Conservation (phyloP, 2,888 invertebrate species). For the Lasioglossum leucozonium region DNA sequence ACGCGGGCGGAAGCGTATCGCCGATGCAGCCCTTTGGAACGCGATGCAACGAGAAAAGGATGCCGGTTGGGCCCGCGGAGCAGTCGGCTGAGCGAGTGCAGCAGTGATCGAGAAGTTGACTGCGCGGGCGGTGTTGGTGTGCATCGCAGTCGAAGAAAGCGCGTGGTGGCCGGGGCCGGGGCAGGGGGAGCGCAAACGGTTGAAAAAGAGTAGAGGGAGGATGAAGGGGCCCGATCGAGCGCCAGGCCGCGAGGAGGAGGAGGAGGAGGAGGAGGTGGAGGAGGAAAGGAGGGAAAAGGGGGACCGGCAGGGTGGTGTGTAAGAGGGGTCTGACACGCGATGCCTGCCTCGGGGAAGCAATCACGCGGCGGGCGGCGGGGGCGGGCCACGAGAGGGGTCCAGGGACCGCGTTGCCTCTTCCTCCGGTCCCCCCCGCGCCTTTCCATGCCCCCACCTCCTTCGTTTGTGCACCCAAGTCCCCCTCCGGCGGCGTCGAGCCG, state of each 20-base stretch:
- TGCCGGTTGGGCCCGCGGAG: slow-evolving; percentile 3
- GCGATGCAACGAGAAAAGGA: neutral
- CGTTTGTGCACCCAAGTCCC: slow-evolving; percentile 61
- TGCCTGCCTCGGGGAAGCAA: slow-evolving; percentile 83
- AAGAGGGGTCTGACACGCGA: slow-evolving; percentile 84
- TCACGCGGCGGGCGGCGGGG: slow-evolving; percentile 83
- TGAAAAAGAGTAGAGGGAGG: slow-evolving; percentile 60
- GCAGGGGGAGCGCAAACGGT: slow-evolving; percentile 44
- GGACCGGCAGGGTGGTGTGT: slow-evolving; percentile 73
- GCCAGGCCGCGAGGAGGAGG: slow-evolving; percentile 57
- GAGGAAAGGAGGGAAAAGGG: slow-evolving; percentile 22
- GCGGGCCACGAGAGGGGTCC: slow-evolving; percentile 80
- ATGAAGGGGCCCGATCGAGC: slow-evolving; percentile 64
- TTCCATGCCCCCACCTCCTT: slow-evolving; percentile 50
- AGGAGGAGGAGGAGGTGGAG: slow-evolving; percentile 1
- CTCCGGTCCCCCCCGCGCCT: slow-evolving; percentile 63
- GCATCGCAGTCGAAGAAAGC: slow-evolving; percentile 52
- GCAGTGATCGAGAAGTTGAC: slow-evolving; percentile 53
- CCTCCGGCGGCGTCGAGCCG: slow-evolving; percentile 71
- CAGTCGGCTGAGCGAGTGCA: slow-evolving; percentile 23
- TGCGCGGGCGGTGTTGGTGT: slow-evolving; percentile 64
- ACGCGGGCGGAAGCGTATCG: neutral
- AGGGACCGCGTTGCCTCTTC: slow-evolving; percentile 69
- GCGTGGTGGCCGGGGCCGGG: slow-evolving; percentile 51
- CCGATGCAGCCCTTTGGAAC: neutral